These are phyloP conservation scores for Drosophila robusta DNA, from an alignment of 2,888 invertebrate genomes.

Conservation along the genomic window DNA sequence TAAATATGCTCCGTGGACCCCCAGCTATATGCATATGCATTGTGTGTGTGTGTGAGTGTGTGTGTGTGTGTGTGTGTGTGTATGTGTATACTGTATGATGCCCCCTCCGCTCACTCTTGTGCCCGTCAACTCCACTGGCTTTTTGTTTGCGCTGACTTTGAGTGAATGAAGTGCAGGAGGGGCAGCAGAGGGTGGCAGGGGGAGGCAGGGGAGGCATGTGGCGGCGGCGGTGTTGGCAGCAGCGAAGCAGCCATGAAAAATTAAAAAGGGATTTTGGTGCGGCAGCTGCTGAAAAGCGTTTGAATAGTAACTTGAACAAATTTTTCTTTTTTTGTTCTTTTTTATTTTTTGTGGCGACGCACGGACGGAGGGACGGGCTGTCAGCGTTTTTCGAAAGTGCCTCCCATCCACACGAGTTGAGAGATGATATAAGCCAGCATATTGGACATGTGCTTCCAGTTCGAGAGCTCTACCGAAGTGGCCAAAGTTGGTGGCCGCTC, in stretches of 20 bases:
- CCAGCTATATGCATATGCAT: constrained; percentile 65
- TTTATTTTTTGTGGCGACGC: constrained; percentile 4
- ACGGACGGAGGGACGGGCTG: constrained; percentile 11
- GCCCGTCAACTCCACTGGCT: constrained; percentile 27
- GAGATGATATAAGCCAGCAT: constrained; percentile 54
- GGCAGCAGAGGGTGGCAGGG: background rate
- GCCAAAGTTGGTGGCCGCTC: constrained; percentile 24
- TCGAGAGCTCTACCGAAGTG: constrained; percentile 39
- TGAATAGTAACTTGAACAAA: constrained; percentile 75
- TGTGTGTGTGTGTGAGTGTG: constrained; percentile 34
- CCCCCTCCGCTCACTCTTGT: background rate
- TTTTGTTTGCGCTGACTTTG: constrained; percentile 74
- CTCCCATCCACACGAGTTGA: constrained; percentile 30
- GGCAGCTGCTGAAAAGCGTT: constrained; percentile 76
- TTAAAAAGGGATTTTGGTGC: constrained; percentile 77
- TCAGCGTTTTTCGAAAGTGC: constrained; percentile 54
- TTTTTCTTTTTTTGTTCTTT: constrained; percentile 31
- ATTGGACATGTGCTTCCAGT: constrained; percentile 58
- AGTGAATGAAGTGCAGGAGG: constrained; percentile 51
- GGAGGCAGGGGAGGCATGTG: too few relatives aligned
- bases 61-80: too few relatives aligned
- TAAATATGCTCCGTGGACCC: constrained; percentile 65
- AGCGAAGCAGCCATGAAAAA: constrained; percentile 65
- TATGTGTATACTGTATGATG: constrained; percentile 8
- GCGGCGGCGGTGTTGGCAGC: background rate